Percentiles rank a stretch among this genome's conserved stretches.
These are phyloP conservation scores for Podarcis lilfordi DNA, from an alignment of 2,797 vertebrate species.

Conservation along the genomic window DNA sequence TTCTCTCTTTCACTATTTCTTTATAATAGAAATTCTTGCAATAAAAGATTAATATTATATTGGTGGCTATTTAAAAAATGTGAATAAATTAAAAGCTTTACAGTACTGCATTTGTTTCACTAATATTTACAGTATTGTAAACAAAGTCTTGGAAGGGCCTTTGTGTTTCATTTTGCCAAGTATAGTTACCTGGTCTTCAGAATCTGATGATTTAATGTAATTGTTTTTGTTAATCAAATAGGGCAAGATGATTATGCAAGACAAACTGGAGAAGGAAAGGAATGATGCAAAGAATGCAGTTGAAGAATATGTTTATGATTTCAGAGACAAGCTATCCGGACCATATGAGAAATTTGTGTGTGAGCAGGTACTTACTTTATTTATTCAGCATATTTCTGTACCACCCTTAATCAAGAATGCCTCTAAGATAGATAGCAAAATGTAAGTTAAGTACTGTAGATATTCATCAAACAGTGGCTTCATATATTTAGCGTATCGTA, in stretches of 20 bases:
- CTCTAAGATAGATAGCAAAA: not conserved
- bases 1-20: not conserved
- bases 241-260: conserved; percentile 87
- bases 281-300: conserved; percentile 87
- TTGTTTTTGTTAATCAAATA: conserved; percentile 55
- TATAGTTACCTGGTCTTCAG: not conserved
- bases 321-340: conserved; percentile 84
- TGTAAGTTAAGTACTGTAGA: not conserved
- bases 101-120: not conserved
- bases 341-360: conserved; percentile 80
- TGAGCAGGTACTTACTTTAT: conserved; percentile 74
- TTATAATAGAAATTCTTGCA: not conserved
- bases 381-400: not conserved
- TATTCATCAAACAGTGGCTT: not conserved
- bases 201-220: not conserved
- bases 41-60: not conserved
- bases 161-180: not conserved
- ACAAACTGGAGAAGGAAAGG: conserved; percentile 84
- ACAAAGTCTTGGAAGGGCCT: too few relatives aligned
- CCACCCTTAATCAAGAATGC: not conserved
- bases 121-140: not conserved
- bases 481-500: not conserved
- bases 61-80: not conserved
- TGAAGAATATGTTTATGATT: conserved; percentile 85
- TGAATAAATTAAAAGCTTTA: not conserved